These are phyloP conservation scores for Pomatorhinus ruficollis DNA, from an alignment of 2,113 vertebrate species.

Conservation along the genomic window DNA sequence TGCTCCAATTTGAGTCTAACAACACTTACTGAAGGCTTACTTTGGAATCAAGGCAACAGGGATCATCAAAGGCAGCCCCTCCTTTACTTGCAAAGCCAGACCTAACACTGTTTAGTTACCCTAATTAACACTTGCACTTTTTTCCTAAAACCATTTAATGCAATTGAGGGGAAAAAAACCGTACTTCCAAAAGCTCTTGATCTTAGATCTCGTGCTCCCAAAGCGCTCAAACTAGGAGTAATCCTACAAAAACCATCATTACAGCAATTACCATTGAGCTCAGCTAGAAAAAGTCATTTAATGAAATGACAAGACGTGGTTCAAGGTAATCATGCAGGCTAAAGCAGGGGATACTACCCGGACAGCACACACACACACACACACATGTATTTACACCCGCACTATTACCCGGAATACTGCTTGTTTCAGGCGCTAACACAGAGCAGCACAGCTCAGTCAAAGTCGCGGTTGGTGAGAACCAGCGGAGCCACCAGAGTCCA, in stretches of 20 bases:
- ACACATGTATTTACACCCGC: constrained; percentile 59
- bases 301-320: constrained; percentile 56
- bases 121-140: background rate
- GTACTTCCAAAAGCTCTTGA: background rate
- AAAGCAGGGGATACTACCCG: constrained; percentile 32
- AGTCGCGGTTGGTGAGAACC: constrained; percentile 95
- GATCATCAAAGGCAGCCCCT: constrained; percentile 59
- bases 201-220: background rate
- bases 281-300: constrained; percentile 48
- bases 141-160: background rate
- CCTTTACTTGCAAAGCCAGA: constrained; percentile 1
- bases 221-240: background rate
- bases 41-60: constrained; percentile 48
- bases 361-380: background rate
- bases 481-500: constrained; percentile 97
- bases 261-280: constrained; percentile 12
- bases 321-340: constrained; percentile 71
- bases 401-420: constrained; percentile 49
- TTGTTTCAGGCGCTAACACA: constrained; percentile 12
- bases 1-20: background rate
- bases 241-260: background rate
- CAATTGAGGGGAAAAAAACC: background rate
- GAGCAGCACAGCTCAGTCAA: constrained; percentile 79
- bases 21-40: background rate
- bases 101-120: background rate